Percentiles rank a stretch among this genome's conserved stretches.
These are phyloP conservation scores for Argyra leucocephala DNA, from an alignment of 2,888 invertebrate genomes.

Conservation along the genomic window DNA sequence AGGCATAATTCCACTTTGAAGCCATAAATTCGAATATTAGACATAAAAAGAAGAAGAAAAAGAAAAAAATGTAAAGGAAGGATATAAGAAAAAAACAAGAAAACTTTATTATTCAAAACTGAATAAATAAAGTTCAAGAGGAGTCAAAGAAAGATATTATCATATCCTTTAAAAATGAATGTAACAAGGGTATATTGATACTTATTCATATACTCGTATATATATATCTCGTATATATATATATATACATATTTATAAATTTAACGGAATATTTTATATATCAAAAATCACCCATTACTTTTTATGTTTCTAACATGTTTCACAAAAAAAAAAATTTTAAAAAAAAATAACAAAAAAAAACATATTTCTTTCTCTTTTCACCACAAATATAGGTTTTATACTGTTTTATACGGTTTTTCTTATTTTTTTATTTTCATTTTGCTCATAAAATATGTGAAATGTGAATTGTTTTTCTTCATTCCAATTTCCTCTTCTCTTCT, in stretches of 20 bases:
- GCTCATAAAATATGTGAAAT: too few relatives aligned
- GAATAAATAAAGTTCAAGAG: background rate
- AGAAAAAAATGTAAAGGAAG: background rate
- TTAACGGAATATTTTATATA: background rate
- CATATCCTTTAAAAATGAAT: background rate
- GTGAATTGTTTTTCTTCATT: too few relatives aligned
- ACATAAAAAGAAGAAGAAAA: background rate
- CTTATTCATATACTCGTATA: background rate
- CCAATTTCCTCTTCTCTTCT: too few relatives aligned
- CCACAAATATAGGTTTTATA: too few relatives aligned
- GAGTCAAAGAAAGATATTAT: conserved; percentile 6
- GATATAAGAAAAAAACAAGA: background rate
- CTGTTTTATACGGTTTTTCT: too few relatives aligned
- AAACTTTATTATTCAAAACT: background rate
- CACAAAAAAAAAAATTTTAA: too few relatives aligned
- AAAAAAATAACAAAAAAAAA: too few relatives aligned
- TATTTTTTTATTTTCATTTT: too few relatives aligned
- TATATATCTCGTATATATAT: background rate
- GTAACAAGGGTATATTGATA: background rate
- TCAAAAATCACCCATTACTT: background rate
- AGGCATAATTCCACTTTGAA: background rate
- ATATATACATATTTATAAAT: too few relatives aligned
- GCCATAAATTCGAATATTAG: background rate
- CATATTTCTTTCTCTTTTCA: too few relatives aligned
- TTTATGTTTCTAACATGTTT: too few relatives aligned